Base-by-base conservation (phyloP, 2,888 invertebrate genomes). In the Pyrgus malvae region DNA sequence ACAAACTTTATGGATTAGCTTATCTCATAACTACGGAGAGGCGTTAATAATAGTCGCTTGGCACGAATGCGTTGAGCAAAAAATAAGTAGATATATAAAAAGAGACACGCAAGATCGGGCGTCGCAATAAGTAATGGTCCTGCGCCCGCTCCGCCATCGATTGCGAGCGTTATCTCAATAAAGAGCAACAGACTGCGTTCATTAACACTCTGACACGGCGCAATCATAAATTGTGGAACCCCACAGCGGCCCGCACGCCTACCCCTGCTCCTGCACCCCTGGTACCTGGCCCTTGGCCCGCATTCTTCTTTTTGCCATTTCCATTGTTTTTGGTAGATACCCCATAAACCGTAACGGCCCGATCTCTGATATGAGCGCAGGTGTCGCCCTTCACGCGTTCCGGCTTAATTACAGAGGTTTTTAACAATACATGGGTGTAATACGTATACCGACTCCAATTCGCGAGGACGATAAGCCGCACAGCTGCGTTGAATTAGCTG, bases 211-310 rank as follows among this genome's bases (percentile, higher is more conserved):
- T 88, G 88, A 87, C 89, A 84, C 82, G 81, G 79, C 75, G 82
- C 76, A 82, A 87, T 89, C 89, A 87, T 90, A 89, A 90, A 90
- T 89, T 85, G 79, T 80, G 86, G 84, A 80, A 74, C 86, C 89
- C 88, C 80, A 83, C 73, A 75, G 89, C 78, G 87, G 69, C 83
- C 84, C 84, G 78, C 80, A 82, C 84, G 80, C 72, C 78, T 78
- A 74, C 80, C 80, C 79, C 70, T 69, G 75, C 69, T 76, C 79
- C 79, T 71, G 65, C 61, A 64, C 70, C 72, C 73, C 73, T 73
- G 74, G 73, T 73, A 74, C 74, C 71, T 72, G 74, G 73, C 73
- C 74, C 74, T 71, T 72, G 68, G 69, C 83, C 87, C 86, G 86
- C 80, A 85, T 88, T 79, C 70, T 66, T 79, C 81, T 87, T 88